Conservation (phyloP, 64 coral and sea anemone species). For the Orbicella faveolata region DNA sequence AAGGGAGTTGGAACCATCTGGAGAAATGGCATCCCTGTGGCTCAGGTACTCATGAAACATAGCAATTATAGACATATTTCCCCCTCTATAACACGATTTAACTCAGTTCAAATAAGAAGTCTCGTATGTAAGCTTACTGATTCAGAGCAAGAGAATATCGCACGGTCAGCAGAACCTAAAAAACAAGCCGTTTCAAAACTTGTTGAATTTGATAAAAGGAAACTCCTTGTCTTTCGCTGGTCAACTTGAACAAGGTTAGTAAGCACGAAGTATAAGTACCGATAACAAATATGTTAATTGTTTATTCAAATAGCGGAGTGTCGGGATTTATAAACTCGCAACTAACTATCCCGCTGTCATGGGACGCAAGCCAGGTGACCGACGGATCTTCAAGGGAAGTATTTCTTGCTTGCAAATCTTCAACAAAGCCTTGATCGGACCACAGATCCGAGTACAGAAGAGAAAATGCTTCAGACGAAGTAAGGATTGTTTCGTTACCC, state of each 20-base stretch:
- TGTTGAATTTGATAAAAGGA: too few species aligned
- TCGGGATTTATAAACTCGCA: constrained; percentile 48
- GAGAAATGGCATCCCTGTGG: constrained; percentile 26
- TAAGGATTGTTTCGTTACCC: background rate
- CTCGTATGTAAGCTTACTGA: too few species aligned
- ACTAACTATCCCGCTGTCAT: constrained; percentile 54
- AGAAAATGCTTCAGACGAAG: constrained; percentile 55
- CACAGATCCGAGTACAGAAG: constrained; percentile 47
- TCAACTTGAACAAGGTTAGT: too few species aligned
- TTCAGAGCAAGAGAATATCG: too few species aligned
- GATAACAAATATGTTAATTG: too few species aligned
- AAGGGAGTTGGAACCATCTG: constrained; percentile 53
- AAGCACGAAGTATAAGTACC: too few species aligned
- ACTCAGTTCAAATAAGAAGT: too few species aligned
- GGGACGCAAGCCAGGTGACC: constrained; percentile 32
- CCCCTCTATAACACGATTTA: too few species aligned
- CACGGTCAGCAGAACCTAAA: too few species aligned
- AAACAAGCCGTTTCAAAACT: too few species aligned
- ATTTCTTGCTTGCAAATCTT: constrained; percentile 64
- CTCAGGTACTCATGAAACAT: background rate
- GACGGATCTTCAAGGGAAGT: constrained; percentile 42
- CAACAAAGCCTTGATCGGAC: constrained; percentile 49
- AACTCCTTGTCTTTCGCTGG: too few species aligned
- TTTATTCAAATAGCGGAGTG: background rate
- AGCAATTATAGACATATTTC: too few species aligned